Evolutionary conservation across 2,888 invertebrate species (phyloP), one percentile per base, ranked within the genome.

Genomic region (Mechanitis messenoides): DNA sequence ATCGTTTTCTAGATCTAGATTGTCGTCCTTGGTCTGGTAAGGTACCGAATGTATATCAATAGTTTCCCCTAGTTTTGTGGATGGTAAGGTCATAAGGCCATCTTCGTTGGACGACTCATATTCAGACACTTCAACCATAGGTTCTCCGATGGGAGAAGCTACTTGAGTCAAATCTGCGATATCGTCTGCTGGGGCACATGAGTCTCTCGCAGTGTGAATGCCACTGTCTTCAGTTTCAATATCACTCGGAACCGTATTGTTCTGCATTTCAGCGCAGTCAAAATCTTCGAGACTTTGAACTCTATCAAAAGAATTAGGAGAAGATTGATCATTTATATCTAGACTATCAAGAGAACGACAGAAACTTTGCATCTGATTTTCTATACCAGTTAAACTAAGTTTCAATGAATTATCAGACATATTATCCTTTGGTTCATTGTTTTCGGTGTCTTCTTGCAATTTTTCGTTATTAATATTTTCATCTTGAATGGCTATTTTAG

Each of bases 191-290:
- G 95, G 95, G 42, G 93, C 94, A 72, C 94, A 94, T 31, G 94
- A 95, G 60, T 94, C 95, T 76, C 95, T 93, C 2, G 95, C 95
- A 4, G 95, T 94, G 71, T 95, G 95, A 66, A 95, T 94, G 2
- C 94, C 95, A 67, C 94, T 94, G 76, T 96, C 95, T 82, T 96
- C 95, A 50, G 93, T 92, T 79, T 94, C 94, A 53, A 92, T 93
- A 70, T 93, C 92, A 66, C 91, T 92, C 63, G 90, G 90, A 55
- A 92, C 92, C 46, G 87, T 87, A 65, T 87, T 88, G 67, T 87
- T 88, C 68, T 93, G 90, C 76, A 93, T 87, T 71, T 93, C 93
- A n/a, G 90, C 85, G 59, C 92, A 92, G 67, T 89, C 91, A 66
- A 93, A 89, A 70, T 92, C 93, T 80, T 93, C 93, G 64, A 93